Evolutionary conservation across 2,113 vertebrate species (phyloP).

Genomic region (Gorsachius goisagi): DNA sequence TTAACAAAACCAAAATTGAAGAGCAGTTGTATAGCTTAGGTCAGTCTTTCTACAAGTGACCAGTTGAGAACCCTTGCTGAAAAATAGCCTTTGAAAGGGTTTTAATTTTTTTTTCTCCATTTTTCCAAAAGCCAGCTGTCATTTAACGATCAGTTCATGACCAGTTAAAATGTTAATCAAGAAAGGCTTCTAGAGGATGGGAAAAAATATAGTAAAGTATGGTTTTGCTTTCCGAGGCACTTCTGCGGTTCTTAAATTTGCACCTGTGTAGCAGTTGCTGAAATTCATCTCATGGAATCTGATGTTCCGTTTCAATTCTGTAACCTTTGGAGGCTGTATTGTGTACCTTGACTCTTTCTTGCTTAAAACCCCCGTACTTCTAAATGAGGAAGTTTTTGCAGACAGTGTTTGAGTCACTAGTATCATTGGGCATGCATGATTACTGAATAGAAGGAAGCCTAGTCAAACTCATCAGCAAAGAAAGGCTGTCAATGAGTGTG

Average conservation of each 20-base stretch:
- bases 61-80: background rate
- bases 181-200: background rate
- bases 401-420: background rate
- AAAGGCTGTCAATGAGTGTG: fast-evolving
- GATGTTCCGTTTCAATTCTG: background rate
- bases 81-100: background rate
- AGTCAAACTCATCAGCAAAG: background rate
- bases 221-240: background rate
- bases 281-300: background rate
- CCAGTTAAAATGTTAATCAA: background rate
- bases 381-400: background rate
- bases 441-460: background rate
- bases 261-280: background rate
- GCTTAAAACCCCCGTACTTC: background rate
- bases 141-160: background rate
- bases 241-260: background rate
- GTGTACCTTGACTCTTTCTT: background rate
- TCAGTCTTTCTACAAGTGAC: background rate
- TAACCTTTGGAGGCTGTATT: background rate
- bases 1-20: background rate
- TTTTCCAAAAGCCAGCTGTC: background rate
- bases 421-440: fast-evolving
- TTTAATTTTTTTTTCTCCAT: background rate
- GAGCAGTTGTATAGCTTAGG: background rate
- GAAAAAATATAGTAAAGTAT: background rate